These are phyloP conservation scores for Willowsia nigromaculata DNA, from an alignment of 2,888 invertebrate genomes.

Conservation along the genomic window DNA sequence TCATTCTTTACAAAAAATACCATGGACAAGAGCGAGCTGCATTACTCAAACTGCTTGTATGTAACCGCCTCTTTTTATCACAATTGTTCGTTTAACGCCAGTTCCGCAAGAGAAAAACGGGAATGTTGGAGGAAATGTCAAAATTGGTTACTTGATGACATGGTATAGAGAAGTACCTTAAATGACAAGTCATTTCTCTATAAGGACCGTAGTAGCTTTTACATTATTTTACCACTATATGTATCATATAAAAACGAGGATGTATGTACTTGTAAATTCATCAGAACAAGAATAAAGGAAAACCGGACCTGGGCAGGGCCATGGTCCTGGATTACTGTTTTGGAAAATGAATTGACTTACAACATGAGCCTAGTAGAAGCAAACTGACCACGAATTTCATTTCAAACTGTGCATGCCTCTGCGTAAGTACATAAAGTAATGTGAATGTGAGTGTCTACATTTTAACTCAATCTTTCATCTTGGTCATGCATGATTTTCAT, in stretches of 20 bases:
- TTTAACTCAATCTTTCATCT: slow-evolving; percentile 49
- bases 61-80: slow-evolving; percentile 3
- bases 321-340: background rate
- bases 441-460: background rate
- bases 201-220: background rate
- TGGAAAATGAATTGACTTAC: slow-evolving; percentile 19
- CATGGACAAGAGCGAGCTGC: background rate
- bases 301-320: background rate
- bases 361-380: background rate
- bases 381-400: background rate
- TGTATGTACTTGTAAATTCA: background rate
- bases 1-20: background rate
- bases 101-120: background rate
- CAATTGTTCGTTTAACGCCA: slow-evolving; percentile 22
- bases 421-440: background rate
- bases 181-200: background rate
- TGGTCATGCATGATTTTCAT: slow-evolving; percentile 51
- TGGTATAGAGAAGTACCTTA: background rate
- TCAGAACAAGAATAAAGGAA: background rate
- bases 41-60: background rate
- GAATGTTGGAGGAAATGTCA: slow-evolving; percentile 27
- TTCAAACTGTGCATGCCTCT: background rate
- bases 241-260: background rate
- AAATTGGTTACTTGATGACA: slow-evolving; percentile 5
- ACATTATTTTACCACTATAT: background rate